These are phyloP conservation scores for Nesoenas mayeri DNA, from an alignment of 2,113 vertebrate genomes.

Conservation along the genomic window DNA sequence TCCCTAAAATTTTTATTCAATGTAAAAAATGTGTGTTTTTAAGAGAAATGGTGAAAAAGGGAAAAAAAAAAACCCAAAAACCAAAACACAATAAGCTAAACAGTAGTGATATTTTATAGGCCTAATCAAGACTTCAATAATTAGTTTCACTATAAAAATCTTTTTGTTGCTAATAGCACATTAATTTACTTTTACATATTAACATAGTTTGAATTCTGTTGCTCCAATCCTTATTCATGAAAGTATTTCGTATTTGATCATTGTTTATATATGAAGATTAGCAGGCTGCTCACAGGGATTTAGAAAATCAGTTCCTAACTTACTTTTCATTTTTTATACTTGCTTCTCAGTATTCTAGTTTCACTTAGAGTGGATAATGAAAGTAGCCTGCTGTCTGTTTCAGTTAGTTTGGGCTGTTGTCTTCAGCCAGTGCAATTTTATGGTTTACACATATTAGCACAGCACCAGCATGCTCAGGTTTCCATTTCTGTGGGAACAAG, in stretches of 20 bases:
- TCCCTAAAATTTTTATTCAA: neutral
- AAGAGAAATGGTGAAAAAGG: neutral
- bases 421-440: neutral
- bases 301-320: neutral
- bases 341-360: neutral
- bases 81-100: neutral
- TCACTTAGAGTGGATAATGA: neutral
- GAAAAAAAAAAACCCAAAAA: neutral
- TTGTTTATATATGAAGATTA: neutral
- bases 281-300: neutral
- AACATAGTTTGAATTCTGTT: neutral
- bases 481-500: slow-evolving; percentile 6
- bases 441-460: neutral
- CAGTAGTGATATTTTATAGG: neutral
- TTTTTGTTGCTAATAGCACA: neutral
- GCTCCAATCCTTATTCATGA: neutral
- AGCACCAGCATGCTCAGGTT: neutral
- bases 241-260: neutral
- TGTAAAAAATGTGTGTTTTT: neutral
- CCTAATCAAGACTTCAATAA: neutral
- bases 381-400: neutral
- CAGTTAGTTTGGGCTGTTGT: neutral
- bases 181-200: neutral
- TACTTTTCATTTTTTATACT: slow-evolving; percentile 31
- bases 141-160: neutral